Percentiles rank a stretch among this genome's conserved stretches.
Conservation (phyloP, 2,888 invertebrate genomes). For the Teleiodes luculella region DNA sequence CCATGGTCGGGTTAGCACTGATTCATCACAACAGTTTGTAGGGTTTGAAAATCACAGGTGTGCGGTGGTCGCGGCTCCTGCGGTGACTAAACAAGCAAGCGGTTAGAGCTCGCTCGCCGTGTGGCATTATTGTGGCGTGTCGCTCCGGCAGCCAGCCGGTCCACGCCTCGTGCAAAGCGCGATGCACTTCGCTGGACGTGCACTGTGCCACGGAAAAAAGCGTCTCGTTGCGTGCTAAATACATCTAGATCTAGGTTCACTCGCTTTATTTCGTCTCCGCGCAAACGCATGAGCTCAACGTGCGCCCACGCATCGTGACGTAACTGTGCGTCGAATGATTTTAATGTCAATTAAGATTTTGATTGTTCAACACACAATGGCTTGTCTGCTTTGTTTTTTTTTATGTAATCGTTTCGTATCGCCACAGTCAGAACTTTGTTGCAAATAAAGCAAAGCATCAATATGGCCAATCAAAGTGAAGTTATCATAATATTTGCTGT, state of each 20-base stretch:
- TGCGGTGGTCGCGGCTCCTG: slow-evolving; percentile 44
- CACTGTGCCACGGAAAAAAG: slow-evolving; percentile 23
- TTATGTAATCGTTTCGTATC: no score
- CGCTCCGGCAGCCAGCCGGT: neutral
- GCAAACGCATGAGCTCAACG: slow-evolving; percentile 15
- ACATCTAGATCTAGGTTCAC: no score
- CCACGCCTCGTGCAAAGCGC: slow-evolving; percentile 26
- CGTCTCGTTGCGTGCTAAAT: slow-evolving; percentile 20
- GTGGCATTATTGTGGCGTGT: neutral
- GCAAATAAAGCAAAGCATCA: no score
- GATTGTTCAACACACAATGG: slow-evolving; percentile 3
- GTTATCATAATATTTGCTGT: no score
- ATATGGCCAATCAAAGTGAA: no score
- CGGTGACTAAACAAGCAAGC: slow-evolving; percentile 53
- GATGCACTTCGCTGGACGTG: slow-evolving; percentile 42
- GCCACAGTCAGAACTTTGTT: no score
- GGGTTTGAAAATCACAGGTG: slow-evolving; percentile 28
- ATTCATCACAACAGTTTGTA: slow-evolving; percentile 38
- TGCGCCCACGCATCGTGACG: slow-evolving; percentile 20
- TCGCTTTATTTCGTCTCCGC: no score
- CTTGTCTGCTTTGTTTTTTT: neutral
- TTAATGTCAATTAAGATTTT: slow-evolving; percentile 5
- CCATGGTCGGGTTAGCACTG: slow-evolving; percentile 55
- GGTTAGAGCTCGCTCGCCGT: slow-evolving; percentile 39
- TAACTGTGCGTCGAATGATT: slow-evolving; percentile 14